phyloP scores from a whole-genome alignment of 2,113 vertebrate genomes.

The Orcinus orca region DNA sequence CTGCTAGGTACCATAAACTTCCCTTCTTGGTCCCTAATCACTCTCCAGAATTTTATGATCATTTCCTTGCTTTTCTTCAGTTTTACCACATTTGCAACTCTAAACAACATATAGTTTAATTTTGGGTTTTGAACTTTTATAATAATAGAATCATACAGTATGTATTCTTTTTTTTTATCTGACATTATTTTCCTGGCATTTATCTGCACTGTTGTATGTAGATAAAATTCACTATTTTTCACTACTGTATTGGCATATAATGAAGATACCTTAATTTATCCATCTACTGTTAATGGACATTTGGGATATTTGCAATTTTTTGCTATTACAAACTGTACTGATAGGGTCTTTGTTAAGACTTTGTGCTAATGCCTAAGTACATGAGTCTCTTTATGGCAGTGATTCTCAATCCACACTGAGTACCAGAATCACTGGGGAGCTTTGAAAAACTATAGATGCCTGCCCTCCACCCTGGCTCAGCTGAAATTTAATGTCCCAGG shows the following conservation, averaged over 20 bases:
- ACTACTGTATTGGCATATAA: neutral
- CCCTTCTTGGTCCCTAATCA: neutral
- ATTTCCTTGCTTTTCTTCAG: neutral
- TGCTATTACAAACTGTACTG: neutral
- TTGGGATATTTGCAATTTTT: neutral
- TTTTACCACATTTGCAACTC: neutral
- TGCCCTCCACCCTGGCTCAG: too few species aligned
- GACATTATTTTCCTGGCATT: neutral
- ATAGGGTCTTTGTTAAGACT: neutral
- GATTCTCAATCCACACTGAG: neutral
- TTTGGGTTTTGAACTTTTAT: neutral
- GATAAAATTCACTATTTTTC: neutral
- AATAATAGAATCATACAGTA: neutral
- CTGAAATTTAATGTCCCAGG: too few species aligned
- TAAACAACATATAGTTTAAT: neutral
- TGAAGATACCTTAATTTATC: neutral
- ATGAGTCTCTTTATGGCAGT: neutral
- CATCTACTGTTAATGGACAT: neutral
- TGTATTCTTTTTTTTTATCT: neutral
- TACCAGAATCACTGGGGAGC: neutral
- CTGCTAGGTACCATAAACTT: neutral
- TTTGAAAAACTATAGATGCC: too few species aligned
- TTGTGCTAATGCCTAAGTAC: neutral
- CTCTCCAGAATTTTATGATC: neutral
- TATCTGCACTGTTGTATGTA: neutral